A percentile compares a stretch with the other conserved stretches of the same genome.
phyloP scores from a whole-genome alignment of 2,888 invertebrate species.

The Phortica okadai region DNA sequence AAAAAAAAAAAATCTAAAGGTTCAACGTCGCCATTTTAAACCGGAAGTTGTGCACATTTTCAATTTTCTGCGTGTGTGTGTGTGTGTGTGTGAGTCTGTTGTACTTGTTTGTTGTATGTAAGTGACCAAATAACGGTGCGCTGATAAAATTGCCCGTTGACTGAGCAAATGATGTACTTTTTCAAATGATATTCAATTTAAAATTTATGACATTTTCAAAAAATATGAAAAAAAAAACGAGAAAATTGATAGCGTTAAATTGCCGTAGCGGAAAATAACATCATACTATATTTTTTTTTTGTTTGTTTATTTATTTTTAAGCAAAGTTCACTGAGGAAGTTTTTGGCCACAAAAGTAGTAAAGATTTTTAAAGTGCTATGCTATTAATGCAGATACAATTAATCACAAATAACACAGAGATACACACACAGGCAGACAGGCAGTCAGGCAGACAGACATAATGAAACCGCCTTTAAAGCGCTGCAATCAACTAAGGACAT shows the following conservation, averaged over 20 bases:
- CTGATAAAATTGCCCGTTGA: not conserved
- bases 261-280: not conserved
- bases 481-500: no score
- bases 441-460: no score
- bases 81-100: not conserved
- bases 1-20: constrained; percentile 59
- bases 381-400: no score
- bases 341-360: no score
- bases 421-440: no score
- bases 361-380: no score
- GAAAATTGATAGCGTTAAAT: not conserved
- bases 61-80: constrained; percentile 20
- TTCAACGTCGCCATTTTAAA: constrained; percentile 68
- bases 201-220: not conserved
- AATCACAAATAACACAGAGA: no score
- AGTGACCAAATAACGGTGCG: constrained; percentile 5
- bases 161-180: not conserved
- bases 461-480: no score
- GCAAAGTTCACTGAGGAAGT: not conserved
- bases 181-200: not conserved
- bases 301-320: no score
- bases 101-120: no score
- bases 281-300: no score
- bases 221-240: not conserved
- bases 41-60: constrained; percentile 66